These are phyloP conservation scores for Potamarius usumacintae DNA, from an alignment of 2,113 vertebrate genomes.

Conservation along the genomic window DNA sequence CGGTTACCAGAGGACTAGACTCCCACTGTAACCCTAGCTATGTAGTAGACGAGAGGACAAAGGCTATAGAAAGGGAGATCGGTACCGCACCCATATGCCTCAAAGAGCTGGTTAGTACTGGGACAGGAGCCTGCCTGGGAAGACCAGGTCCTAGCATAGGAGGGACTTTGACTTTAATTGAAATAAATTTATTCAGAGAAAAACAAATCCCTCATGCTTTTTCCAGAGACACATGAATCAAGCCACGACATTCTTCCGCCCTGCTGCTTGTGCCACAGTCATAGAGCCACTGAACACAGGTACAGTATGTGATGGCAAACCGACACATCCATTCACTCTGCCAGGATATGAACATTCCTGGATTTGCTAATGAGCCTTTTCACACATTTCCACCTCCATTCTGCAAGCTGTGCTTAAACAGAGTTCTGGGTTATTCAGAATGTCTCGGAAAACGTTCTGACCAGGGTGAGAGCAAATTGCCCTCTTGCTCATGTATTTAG, in stretches of 20 bases:
- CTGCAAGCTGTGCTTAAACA: background rate
- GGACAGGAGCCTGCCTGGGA: no score
- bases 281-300: background rate
- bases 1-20: no score
- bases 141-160: no score
- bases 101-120: no score
- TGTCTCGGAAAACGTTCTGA: background rate
- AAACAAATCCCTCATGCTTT: background rate
- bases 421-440: background rate
- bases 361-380: background rate
- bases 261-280: background rate
- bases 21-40: no score
- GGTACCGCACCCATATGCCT: no score
- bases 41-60: no score
- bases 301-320: background rate
- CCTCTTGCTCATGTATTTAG: background rate
- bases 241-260: background rate
- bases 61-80: no score
- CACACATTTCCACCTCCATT: background rate
- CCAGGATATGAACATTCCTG: background rate
- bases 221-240: background rate
- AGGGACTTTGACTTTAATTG: no score
- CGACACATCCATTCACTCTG: background rate
- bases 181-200: no score
- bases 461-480: background rate